These are phyloP conservation scores for Lasioglossum pauxillum DNA, from an alignment of 2,888 invertebrate genomes.

Conservation along the genomic window DNA sequence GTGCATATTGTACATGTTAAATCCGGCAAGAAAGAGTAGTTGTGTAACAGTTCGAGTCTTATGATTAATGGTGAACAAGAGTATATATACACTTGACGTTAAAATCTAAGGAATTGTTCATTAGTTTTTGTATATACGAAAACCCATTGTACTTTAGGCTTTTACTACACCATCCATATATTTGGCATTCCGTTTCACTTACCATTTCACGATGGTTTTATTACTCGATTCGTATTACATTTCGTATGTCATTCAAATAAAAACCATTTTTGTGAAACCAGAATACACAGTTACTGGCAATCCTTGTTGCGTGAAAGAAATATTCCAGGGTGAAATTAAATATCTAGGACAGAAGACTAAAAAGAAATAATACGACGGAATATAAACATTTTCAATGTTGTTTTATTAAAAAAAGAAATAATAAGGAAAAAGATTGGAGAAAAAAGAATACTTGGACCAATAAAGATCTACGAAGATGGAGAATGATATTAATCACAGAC, in stretches of 20 bases:
- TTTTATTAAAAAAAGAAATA: constrained; percentile 38
- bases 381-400: constrained; percentile 15
- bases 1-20: constrained; percentile 47
- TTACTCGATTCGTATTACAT: constrained; percentile 68
- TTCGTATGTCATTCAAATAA: constrained; percentile 72
- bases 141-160: constrained; percentile 61
- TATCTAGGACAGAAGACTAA: not conserved
- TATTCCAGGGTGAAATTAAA: constrained; percentile 27
- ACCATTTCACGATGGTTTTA: constrained; percentile 60
- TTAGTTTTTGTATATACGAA: constrained; percentile 65
- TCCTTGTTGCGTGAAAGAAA: constrained; percentile 32
- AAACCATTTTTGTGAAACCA: constrained; percentile 71
- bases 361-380: not conserved
- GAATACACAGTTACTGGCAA: constrained; percentile 36
- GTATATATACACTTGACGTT: constrained; percentile 45
- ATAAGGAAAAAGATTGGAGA: constrained; percentile 7
- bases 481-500: constrained; percentile 44
- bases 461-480: constrained; percentile 10
- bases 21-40: constrained; percentile 41
- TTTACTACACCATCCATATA: constrained; percentile 56
- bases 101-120: constrained; percentile 69
- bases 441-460: constrained; percentile 7
- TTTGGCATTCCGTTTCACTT: constrained; percentile 65
- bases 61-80: constrained; percentile 37
- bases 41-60: constrained; percentile 52